Evolutionary conservation across 2,797 vertebrate genomes (phyloP).

Genomic region (Chromobotia macracanthus): DNA sequence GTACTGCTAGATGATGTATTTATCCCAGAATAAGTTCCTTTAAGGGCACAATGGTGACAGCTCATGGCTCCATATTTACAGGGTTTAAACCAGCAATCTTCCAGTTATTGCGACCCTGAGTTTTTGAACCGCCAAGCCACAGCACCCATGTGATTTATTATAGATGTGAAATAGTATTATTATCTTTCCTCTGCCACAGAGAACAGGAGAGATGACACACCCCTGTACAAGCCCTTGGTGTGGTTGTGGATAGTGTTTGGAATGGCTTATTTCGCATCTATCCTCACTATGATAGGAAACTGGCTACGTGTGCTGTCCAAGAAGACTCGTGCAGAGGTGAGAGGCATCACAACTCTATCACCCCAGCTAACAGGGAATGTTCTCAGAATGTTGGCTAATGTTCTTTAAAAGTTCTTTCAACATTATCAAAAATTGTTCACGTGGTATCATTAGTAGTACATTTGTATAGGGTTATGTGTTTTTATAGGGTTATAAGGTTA

Average conservation of each 20-base stretch:
- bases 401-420: too few species aligned
- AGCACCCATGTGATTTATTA: background rate
- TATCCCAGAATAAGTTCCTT: slow-evolving; percentile 21
- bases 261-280: slow-evolving; percentile 91
- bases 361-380: too few species aligned
- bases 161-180: slow-evolving; percentile 2
- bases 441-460: too few species aligned
- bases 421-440: too few species aligned
- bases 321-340: slow-evolving; percentile 88
- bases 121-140: slow-evolving; percentile 6
- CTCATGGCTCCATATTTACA: background rate
- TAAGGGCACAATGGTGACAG: slow-evolving; percentile 6
- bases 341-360: background rate
- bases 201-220: slow-evolving; percentile 63
- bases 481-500: too few species aligned
- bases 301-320: slow-evolving; percentile 88
- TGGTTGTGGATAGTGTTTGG: slow-evolving; percentile 93
- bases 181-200: slow-evolving; percentile 69
- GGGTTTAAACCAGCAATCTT: slow-evolving; percentile 28
- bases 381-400: too few species aligned
- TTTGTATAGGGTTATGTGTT: too few species aligned
- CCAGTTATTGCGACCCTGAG: background rate
- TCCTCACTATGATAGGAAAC: slow-evolving; percentile 92
- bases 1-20: slow-evolving; percentile 20
- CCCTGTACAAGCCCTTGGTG: slow-evolving; percentile 87